phyloP scores from a whole-genome alignment of 2,113 vertebrate species.

The Dipodomys merriami region DNA sequence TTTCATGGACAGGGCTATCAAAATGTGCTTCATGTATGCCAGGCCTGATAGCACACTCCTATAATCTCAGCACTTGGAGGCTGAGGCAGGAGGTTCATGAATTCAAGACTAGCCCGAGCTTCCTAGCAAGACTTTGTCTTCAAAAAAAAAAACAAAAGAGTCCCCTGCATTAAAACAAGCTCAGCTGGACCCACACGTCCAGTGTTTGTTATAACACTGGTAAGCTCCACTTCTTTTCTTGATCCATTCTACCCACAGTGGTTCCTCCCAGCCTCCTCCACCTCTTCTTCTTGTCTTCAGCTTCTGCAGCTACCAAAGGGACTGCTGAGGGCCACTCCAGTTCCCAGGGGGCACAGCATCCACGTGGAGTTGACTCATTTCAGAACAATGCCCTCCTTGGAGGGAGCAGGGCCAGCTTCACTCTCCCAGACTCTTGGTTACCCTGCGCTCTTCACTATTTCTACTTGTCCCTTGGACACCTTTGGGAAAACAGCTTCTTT shows the following conservation, averaged over 20 bases:
- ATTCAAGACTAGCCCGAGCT: too few relatives aligned
- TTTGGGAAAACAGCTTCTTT: background rate
- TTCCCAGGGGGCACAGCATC: background rate
- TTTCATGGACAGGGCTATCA: too few relatives aligned
- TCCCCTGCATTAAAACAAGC: background rate
- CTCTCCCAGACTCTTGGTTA: background rate
- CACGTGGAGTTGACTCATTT: background rate
- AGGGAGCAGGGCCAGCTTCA: background rate
- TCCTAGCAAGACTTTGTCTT: too few relatives aligned
- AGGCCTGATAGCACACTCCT: too few relatives aligned
- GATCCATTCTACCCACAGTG: background rate
- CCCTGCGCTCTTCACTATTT: background rate
- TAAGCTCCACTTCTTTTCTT: background rate
- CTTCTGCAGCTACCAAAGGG: background rate
- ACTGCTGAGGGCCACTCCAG: background rate
- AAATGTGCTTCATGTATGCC: too few relatives aligned
- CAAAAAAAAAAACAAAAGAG: background rate
- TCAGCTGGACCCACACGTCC: accelerated
- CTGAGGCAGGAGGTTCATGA: too few relatives aligned
- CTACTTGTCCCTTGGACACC: background rate
- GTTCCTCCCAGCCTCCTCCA: background rate
- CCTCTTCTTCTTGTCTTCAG: background rate
- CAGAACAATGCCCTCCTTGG: background rate
- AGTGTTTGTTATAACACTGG: too few relatives aligned
- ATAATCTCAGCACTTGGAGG: too few relatives aligned